A percentile compares a stretch with the other conserved stretches of the same genome.
Evolutionary conservation across 2,888 invertebrate species (phyloP).

Genomic region (Ormia ochracea): DNA sequence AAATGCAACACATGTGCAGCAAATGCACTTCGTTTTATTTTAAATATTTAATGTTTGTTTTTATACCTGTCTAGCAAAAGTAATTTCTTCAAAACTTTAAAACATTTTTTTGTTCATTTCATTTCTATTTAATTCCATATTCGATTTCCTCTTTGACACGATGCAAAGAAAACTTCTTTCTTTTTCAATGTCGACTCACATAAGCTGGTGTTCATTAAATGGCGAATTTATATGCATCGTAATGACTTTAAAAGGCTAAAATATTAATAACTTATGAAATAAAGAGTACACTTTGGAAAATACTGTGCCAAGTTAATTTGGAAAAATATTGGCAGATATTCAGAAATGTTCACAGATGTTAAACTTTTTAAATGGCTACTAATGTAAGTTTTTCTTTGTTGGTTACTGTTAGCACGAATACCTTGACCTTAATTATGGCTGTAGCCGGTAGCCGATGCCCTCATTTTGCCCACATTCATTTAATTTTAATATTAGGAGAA

Average conservation of each 20-base stretch:
- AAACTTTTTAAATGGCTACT: too few relatives aligned
- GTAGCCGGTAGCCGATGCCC: too few relatives aligned
- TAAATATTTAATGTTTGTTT: background rate
- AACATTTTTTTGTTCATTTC: background rate
- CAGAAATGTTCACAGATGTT: too few relatives aligned
- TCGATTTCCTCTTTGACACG: background rate
- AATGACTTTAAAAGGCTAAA: conserved; percentile 68
- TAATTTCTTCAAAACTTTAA: background rate
- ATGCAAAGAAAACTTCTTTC: background rate
- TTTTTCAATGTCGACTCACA: conserved; percentile 9
- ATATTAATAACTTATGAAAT: conserved; percentile 53
- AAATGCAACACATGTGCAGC: background rate
- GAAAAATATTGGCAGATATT: too few relatives aligned
- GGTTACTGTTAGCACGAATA: too few relatives aligned
- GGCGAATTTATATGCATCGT: conserved; percentile 71
- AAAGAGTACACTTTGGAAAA: conserved; percentile 19
- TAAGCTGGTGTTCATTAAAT: conserved; percentile 45
- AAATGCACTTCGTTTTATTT: background rate
- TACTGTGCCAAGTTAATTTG: background rate
- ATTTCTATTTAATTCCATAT: background rate
- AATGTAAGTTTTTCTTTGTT: too few relatives aligned
- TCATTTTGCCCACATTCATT: too few relatives aligned
- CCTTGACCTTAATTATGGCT: too few relatives aligned
- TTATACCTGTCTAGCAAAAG: background rate
- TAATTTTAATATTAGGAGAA: too few relatives aligned